Evolutionary conservation across 2,888 invertebrate genomes (phyloP), one percentile per base, ranked within the genome.

Genomic region (Herminia tarsipennalis): DNA sequence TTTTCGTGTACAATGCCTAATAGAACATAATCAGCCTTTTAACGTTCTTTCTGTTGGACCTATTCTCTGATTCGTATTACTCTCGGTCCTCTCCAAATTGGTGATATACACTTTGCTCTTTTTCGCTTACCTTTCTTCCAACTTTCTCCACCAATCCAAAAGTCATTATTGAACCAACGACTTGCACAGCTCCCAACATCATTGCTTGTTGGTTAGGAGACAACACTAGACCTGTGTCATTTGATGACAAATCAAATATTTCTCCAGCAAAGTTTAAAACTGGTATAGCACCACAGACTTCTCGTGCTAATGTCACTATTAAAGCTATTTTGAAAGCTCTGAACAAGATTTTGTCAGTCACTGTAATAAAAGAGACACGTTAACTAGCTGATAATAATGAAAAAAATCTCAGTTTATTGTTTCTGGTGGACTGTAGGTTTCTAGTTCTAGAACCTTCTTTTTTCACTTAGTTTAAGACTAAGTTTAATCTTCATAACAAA

Each of bases 171-270:
- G 90, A 83, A 0, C 89, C 90, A 0, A 76, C 52, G 0, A 90
- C 86, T 42, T 89, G 90, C 0, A 89, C 83, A 0, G 70, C 73
- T 1, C 90, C 90, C 4, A 90, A 66, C 70, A 85, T 63, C 84
- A 90, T 90, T 0, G 90, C 88, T 30, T 90, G 89, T 51, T 88
- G 85, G 52, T 90, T 90, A 0, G 90, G 82, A 14, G 80, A 81
- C 10, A 89, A 51, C 0, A 80, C 43, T 2, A 84, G 39, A 0
- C 67, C 66, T 0, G 76, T 57, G 0, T 79, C 83, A 18, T 76
- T 55, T 0, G 86, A 81, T 0, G 88, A 76, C 45, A 75, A 67
- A 0, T 57, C 51, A 62, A 90, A 90, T 20, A 90, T 90, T 22
- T 89, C 83, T 0, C 86, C 87, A 47, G 90, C 90, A 13, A 87